Conservation (phyloP, 2,888 invertebrate genomes). For the Therioaphis trifolii region DNA sequence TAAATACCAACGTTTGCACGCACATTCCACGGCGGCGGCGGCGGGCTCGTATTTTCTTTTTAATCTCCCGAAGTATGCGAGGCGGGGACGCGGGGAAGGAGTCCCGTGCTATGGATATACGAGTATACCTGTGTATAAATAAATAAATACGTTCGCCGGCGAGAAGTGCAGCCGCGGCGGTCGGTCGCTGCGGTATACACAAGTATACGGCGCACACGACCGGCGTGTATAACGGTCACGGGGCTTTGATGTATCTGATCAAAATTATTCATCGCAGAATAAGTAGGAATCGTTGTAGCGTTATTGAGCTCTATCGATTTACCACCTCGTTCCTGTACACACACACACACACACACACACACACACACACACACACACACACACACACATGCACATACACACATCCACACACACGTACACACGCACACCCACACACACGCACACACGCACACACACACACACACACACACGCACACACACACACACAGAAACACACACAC, state of each 20-base stretch:
- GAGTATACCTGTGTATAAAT: too few species aligned
- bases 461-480: too few species aligned
- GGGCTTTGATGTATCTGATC: slow-evolving; percentile 38
- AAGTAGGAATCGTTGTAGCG: slow-evolving; percentile 39
- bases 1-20: too few species aligned
- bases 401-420: too few species aligned
- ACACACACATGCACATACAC: not conserved
- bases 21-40: not conserved
- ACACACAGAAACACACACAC: too few species aligned
- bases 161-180: not conserved
- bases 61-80: too few species aligned
- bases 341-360: too few species aligned
- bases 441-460: too few species aligned
- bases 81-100: too few species aligned
- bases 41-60: not conserved
- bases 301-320: slow-evolving; percentile 45
- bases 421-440: too few species aligned
- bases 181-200: not conserved
- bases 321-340: not conserved
- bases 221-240: not conserved
- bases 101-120: too few species aligned
- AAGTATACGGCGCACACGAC: not conserved
- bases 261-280: slow-evolving; percentile 36
- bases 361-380: too few species aligned
- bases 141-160: not conserved